A percentile compares a stretch with the other conserved stretches of the same genome.
Conservation (phyloP, 2,797 vertebrate species). For the Gorsachius magnificus region DNA sequence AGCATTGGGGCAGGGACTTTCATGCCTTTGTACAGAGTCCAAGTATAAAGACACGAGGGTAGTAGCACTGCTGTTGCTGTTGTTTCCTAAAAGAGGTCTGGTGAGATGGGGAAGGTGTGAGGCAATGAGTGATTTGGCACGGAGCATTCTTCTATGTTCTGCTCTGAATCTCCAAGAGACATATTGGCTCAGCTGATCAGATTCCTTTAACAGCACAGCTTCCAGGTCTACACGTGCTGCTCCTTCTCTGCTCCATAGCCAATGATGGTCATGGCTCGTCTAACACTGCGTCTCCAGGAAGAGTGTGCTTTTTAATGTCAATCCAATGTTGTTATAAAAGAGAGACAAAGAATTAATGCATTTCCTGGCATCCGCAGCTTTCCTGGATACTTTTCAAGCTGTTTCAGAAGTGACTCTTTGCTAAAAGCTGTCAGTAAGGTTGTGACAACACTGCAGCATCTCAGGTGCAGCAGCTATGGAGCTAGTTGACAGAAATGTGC, state of each 20-base stretch:
- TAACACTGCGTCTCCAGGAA: neutral
- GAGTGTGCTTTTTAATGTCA: conserved; percentile 10
- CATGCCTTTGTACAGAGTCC: neutral
- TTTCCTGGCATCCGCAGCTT: conserved; percentile 14
- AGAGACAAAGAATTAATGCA: conserved; percentile 9
- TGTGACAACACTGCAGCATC: neutral
- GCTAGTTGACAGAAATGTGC: neutral
- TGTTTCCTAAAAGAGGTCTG: conserved; percentile 52
- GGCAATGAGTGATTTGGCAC: conserved; percentile 22
- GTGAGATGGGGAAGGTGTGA: conserved; percentile 6
- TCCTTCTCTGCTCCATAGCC: conserved; percentile 27
- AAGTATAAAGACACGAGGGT: accelerated
- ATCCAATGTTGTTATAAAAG: neutral
- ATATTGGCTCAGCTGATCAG: conserved; percentile 54
- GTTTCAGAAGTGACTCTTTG: neutral
- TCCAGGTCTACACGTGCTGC: conserved; percentile 31
- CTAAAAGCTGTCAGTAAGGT: conserved; percentile 12
- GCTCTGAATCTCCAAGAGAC: conserved; percentile 45
- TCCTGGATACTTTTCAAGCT: conserved; percentile 7
- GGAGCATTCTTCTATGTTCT: conserved; percentile 15
- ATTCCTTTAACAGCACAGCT: conserved; percentile 57
- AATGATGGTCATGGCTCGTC: conserved; percentile 49
- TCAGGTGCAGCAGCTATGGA: neutral
- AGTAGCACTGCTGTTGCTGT: neutral
- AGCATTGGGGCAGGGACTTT: neutral